These are phyloP conservation scores for Drosophila parvula DNA, from an alignment of 1,140 invertebrate genomes.

Conservation along the genomic window DNA sequence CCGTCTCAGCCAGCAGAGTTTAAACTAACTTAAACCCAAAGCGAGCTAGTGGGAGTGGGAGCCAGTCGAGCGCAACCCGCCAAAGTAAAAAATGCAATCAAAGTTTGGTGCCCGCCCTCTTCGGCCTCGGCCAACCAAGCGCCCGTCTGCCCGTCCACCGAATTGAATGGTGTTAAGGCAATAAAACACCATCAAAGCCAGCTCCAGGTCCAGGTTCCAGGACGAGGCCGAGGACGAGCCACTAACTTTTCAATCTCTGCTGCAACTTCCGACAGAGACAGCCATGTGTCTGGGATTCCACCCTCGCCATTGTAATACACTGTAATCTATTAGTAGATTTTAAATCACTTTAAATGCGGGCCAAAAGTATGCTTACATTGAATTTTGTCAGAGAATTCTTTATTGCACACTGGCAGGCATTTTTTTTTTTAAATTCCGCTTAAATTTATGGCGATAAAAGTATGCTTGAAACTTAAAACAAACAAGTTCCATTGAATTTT, in stretches of 20 bases:
- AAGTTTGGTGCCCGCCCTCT: conserved; percentile 57
- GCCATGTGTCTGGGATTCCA: conserved; percentile 25
- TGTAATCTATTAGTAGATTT: background rate
- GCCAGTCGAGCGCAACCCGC: conserved; percentile 16
- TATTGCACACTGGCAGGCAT: too few relatives aligned
- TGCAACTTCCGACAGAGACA: conserved; percentile 61
- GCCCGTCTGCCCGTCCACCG: conserved; percentile 1
- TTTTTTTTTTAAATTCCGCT: too few relatives aligned
- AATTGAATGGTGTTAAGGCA: conserved; percentile 71
- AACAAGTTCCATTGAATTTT: background rate
- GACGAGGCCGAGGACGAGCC: conserved; percentile 14
- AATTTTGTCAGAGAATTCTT: background rate
- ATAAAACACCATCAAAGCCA: conserved; percentile 73
- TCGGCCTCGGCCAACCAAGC: conserved; percentile 3
- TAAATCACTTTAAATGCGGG: background rate
- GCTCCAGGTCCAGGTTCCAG: conserved; percentile 9
- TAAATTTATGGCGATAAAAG: background rate
- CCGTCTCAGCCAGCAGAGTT: conserved; percentile 44
- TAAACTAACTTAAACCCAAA: conserved; percentile 72
- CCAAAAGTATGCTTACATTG: background rate
- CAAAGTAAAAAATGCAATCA: conserved; percentile 73
- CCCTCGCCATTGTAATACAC: background rate
- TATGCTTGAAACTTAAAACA: background rate
- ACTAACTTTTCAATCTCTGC: conserved; percentile 79
- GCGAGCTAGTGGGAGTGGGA: conserved; percentile 17